Evolutionary conservation across 2,797 vertebrate species (phyloP), one percentile per base, ranked within the genome.

Genomic region (Sylvilagus floridanus): DNA sequence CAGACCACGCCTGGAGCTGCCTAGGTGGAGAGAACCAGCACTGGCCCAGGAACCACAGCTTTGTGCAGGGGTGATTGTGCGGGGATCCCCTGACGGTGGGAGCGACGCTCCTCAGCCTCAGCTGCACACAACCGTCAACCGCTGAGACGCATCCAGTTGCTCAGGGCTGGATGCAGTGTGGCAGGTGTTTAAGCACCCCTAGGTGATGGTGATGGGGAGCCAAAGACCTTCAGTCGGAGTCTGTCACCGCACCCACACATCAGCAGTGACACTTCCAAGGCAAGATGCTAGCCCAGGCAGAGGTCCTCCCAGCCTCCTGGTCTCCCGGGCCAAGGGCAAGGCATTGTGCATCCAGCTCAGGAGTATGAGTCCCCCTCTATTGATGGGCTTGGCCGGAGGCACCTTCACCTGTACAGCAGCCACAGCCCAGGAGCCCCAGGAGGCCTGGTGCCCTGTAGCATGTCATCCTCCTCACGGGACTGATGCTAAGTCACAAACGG

Each of bases 401-500:
- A 2, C 26, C 26, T 24, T 72, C 3, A 3, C 4, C 88, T 62
- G 24, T 17, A 54, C 21, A 6, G 16, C 28, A 2, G 0, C 3
- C 1, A 0, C 1, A 6, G 9, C 22, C 42, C 24, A 54, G 60
- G 30, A 13, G 9, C 32, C 7, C 22, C 14, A 19, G 32, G 47
- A 21, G 21, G 22, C 47, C 50, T 54, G 16, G 0, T 47, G 24
- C 47, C 24, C 1, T 1, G 8, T 71, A 73, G 68, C 47, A 10
- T 73, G 94, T 63, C 28, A 4, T 71, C 28, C 69, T 60, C 1
- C 0, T 12, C 84, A 71, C 42, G 71, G 37, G 57, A 88, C 92
- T 94, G 63, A 65, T n/a, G 88, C 91, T 97, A 93, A 60, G 42
- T 94, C 87, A 95, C 62, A 78, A 97, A 91, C 88, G 72, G 88